Evolutionary conservation across 2,113 vertebrate species (phyloP), one percentile per base, ranked within the genome.

Genomic region (Zapus hudsonius): DNA sequence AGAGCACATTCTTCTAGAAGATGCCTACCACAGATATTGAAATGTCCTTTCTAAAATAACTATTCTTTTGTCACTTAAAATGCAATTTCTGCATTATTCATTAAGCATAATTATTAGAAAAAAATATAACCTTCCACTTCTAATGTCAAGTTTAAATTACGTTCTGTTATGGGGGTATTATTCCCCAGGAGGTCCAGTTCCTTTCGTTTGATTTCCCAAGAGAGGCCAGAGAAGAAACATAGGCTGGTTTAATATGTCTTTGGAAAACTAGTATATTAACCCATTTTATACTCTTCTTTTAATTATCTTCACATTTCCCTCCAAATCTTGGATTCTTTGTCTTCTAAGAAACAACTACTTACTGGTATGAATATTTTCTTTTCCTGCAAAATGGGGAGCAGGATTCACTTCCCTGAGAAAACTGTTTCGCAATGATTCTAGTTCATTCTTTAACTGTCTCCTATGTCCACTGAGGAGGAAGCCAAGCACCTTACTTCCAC

Each of bases 61-160:
- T 87, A 74, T 4, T 57, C 66, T 79, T 83, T 84, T 75, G 80
- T 95, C 92, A 86, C 80, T 95, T 57, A 86, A 95, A 96, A 75
- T 55, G 55, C 63, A 94, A 94, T 89, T 87, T 94, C 80, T 94
- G 25, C 64, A 93, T 95, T 79, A 57, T 82, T 95, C 91, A 72
- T 80, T n/a, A 52, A 96, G 81, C 57, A 95, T 96, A 97, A 96
- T 96, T 96, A 95, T 92, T 91, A 95, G 57, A 25, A 73, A 86
- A 92, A 84, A 93, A 96, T 84, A 93, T 94, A 96, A 90, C 92
- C 92, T 95, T 96, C 80, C 91, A 95, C 90, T 91, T 95, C 79
- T 79, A 84, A 75, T 93, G 89, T 93, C 93, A 96, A 96, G 89
- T 96, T 96, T 94, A 96, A 97, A 96, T 95, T 92, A 92, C 69